phyloP scores from a whole-genome alignment of 2,797 vertebrate species.

The Gouania willdenowi region DNA sequence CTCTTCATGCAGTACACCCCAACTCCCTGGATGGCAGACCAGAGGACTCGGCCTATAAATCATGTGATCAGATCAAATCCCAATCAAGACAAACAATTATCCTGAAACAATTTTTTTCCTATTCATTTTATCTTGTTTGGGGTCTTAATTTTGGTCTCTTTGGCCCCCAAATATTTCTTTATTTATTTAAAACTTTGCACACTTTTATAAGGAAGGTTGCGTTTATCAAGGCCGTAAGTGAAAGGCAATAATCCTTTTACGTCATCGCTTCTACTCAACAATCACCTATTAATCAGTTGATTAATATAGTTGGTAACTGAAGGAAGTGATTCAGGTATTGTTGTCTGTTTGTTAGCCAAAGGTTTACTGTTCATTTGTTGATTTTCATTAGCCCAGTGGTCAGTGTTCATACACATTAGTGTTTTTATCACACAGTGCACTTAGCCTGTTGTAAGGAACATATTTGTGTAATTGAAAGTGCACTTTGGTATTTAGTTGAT shows the following conservation, averaged over 20 bases:
- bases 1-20: conserved; percentile 52
- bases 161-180: too few species aligned
- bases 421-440: conserved; percentile 12
- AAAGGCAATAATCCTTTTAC: too few species aligned
- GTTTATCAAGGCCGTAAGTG: background rate
- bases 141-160: too few species aligned
- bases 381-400: too few species aligned
- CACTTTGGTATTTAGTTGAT: conserved; percentile 12
- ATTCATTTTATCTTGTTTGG: too few species aligned
- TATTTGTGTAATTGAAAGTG: conserved; percentile 1
- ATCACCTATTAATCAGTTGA: conserved; percentile 55
- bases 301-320: conserved; percentile 24
- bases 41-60: conserved; percentile 62
- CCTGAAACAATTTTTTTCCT: too few species aligned
- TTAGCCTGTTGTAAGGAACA: conserved; percentile 4
- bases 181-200: conserved; percentile 29
- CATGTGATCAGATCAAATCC: conserved; percentile 57
- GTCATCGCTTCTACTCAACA: conserved; percentile 17
- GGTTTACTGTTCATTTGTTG: conserved; percentile 13
- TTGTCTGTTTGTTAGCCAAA: background rate
- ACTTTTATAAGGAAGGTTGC: conserved; percentile 17
- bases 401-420: too few species aligned
- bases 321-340: conserved; percentile 19
- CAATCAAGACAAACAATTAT: too few species aligned
- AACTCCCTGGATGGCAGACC: conserved; percentile 64